Evolutionary conservation across 1,140 invertebrate genomes (phyloP).

Genomic region (Cyclina sinensis): DNA sequence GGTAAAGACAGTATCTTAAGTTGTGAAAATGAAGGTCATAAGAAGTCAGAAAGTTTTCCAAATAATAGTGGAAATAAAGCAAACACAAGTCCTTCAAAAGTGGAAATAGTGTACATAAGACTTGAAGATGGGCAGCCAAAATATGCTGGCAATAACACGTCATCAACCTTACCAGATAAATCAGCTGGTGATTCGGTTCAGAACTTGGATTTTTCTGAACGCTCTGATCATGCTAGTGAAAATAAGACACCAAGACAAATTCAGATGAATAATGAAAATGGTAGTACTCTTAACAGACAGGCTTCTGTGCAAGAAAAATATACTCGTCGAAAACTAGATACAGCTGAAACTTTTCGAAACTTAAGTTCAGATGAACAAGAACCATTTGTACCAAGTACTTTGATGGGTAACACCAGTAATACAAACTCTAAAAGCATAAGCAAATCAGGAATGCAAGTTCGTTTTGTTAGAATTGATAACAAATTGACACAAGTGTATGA

Average conservation of each 20-base stretch:
- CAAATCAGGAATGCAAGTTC: neutral
- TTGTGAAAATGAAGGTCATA: neutral
- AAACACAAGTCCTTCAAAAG: neutral
- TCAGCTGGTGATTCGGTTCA: neutral
- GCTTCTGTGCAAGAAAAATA: neutral
- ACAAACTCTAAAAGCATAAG: neutral
- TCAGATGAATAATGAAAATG: neutral
- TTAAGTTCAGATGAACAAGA: neutral
- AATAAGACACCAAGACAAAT: neutral
- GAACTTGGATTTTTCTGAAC: neutral
- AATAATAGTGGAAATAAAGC: neutral
- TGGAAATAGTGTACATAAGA: conserved; percentile 36
- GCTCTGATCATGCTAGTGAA: neutral
- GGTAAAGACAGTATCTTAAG: too few relatives aligned
- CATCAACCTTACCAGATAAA: neutral
- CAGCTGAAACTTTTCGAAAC: neutral
- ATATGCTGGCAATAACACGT: neutral
- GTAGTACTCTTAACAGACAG: neutral
- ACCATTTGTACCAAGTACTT: neutral
- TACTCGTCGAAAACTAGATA: neutral
- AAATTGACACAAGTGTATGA: conserved; percentile 34
- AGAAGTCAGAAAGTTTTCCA: neutral
- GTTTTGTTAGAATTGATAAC: conserved; percentile 32
- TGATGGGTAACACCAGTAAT: neutral
- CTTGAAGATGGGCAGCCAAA: conserved; percentile 23